Evolutionary conservation across 2,888 invertebrate species (phyloP).

Genomic region (Temnothorax rugatulus): DNA sequence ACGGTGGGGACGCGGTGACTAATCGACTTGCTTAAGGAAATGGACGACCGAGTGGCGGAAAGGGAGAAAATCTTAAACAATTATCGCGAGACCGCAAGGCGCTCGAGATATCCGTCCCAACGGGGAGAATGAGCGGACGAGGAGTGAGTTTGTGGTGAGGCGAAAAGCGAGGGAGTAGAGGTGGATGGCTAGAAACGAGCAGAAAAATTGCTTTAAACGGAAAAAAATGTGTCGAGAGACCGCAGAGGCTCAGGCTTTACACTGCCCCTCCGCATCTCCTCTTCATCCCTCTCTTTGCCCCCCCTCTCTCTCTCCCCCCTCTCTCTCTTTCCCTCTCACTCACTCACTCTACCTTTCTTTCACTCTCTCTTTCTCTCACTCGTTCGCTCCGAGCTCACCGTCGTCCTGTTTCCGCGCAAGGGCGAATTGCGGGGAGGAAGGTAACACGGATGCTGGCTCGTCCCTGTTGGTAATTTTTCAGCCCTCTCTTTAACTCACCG

Average conservation of each 20-base stretch:
- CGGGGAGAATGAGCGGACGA: slow-evolving; percentile 16
- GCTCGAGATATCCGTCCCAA: slow-evolving; percentile 44
- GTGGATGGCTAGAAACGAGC: slow-evolving; percentile 56
- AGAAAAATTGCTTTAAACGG: slow-evolving; percentile 78
- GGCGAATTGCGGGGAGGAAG: slow-evolving; percentile 44
- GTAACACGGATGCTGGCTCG: slow-evolving; percentile 61
- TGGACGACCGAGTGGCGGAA: slow-evolving; percentile 52
- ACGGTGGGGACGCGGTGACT: slow-evolving; percentile 63
- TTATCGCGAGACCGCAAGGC: slow-evolving; percentile 68
- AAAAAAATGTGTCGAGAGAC: slow-evolving; percentile 70
- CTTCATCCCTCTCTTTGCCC: not conserved
- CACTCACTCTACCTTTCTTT: not conserved
- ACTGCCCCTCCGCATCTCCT: not conserved
- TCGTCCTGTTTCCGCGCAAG: slow-evolving; percentile 49
- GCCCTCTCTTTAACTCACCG: slow-evolving; percentile 70
- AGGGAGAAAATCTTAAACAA: slow-evolving; percentile 76
- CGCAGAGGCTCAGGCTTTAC: slow-evolving; percentile 47
- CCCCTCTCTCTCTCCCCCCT: not conserved
- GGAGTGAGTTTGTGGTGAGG: slow-evolving; percentile 51
- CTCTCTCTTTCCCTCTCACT: no score
- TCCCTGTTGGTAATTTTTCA: slow-evolving; percentile 76
- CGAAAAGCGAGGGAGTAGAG: slow-evolving; percentile 10
- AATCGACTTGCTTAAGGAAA: slow-evolving; percentile 73
- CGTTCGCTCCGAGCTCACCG: not conserved
- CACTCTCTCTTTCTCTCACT: no score